phyloP scores from a whole-genome alignment of 2,113 vertebrate genomes.

The Pavo muticus region DNA sequence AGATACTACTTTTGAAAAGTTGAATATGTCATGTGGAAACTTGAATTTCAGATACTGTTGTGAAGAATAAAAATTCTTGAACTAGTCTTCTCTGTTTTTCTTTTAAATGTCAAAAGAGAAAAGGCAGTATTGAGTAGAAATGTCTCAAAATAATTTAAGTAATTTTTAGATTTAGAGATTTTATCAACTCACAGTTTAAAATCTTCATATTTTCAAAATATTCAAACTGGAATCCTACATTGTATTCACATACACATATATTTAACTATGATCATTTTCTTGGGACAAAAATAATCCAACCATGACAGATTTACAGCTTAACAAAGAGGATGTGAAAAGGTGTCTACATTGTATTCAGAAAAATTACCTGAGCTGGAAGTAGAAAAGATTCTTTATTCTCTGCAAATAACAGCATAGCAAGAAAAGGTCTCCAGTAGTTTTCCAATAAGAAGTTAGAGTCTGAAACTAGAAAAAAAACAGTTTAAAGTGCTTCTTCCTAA shows the following conservation, averaged over 20 bases:
- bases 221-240: neutral
- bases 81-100: neutral
- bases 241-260: neutral
- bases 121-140: neutral
- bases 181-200: neutral
- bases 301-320: neutral
- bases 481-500: neutral
- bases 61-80: neutral
- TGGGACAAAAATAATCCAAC: neutral
- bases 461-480: neutral
- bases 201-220: neutral
- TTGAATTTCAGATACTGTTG: neutral
- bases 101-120: neutral
- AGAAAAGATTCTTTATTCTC: neutral
- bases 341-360: neutral
- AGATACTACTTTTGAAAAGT: neutral
- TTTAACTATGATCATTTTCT: neutral
- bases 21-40: neutral
- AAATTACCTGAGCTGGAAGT: neutral
- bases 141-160: neutral
- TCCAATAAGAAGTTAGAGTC: neutral
- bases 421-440: neutral
- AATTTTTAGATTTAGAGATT: neutral
- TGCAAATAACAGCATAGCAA: neutral
- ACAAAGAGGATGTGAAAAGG: neutral